These are phyloP conservation scores for Heteropelma amictum DNA, from an alignment of 2,888 invertebrate species.

Conservation along the genomic window DNA sequence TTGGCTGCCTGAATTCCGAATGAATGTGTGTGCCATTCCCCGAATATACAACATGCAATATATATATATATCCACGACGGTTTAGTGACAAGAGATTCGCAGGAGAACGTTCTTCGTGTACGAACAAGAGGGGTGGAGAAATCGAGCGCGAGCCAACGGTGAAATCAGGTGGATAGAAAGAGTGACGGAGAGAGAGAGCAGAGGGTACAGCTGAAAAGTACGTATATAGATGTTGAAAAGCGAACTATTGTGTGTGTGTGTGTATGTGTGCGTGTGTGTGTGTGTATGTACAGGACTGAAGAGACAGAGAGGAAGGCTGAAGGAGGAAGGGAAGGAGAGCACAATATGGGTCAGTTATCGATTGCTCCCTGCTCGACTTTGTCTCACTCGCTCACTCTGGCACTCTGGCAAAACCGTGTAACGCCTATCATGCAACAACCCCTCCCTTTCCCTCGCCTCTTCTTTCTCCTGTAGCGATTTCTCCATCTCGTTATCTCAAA, in stretches of 20 bases:
- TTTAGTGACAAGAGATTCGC: conserved; percentile 44
- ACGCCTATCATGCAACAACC: conserved; percentile 69
- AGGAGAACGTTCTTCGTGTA: conserved; percentile 19
- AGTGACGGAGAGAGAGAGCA: conserved; percentile 26
- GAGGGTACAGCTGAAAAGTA: neutral
- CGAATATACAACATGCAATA: conserved; percentile 32
- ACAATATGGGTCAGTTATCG: conserved; percentile 76
- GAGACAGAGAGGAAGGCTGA: conserved; percentile 36
- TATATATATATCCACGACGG: too few relatives aligned
- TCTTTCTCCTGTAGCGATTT: conserved; percentile 52
- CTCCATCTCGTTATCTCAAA: conserved; percentile 74
- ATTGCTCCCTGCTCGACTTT: conserved; percentile 71
- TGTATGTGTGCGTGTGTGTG: conserved; percentile 14
- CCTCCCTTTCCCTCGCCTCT: too few relatives aligned
- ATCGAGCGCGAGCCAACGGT: conserved; percentile 50
- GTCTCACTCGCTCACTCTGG: conserved; percentile 50
- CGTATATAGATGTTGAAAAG: conserved; percentile 2
- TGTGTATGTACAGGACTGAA: conserved; percentile 35
- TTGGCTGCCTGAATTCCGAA: conserved; percentile 41
- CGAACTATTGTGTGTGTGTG: neutral
- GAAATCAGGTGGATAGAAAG: conserved; percentile 39
- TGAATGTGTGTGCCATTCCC: conserved; percentile 32
- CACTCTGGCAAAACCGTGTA: conserved; percentile 66
- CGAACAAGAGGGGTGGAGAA: conserved; percentile 31
- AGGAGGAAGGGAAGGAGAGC: conserved; percentile 49